Percentiles rank a stretch among this genome's conserved stretches.
Evolutionary conservation across 2,888 invertebrate genomes (phyloP).

Genomic region (Drosophila dives): DNA sequence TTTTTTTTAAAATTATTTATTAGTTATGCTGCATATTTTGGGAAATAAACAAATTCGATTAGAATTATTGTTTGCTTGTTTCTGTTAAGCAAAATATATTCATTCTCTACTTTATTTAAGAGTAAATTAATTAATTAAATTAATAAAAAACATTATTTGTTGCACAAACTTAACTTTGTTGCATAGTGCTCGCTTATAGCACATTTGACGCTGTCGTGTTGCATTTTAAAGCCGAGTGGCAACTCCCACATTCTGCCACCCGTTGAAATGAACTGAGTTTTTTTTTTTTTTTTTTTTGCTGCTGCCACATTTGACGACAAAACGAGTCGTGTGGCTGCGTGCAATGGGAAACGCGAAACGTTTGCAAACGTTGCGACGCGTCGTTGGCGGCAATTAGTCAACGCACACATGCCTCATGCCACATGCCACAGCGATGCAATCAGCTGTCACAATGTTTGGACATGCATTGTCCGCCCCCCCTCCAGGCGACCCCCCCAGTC

Average conservation of each 20-base stretch:
- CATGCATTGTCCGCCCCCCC: slow-evolving; percentile 14
- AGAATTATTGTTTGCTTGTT: neutral
- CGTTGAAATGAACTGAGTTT: slow-evolving; percentile 34
- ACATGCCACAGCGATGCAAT: slow-evolving; percentile 57
- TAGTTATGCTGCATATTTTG: neutral
- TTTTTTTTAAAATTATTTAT: no score
- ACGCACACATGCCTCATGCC: slow-evolving; percentile 24
- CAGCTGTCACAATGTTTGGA: slow-evolving; percentile 75
- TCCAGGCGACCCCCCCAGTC: slow-evolving; percentile 5
- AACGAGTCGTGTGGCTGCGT: slow-evolving; percentile 15
- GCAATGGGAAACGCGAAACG: slow-evolving; percentile 26
- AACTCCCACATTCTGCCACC: slow-evolving; percentile 23
- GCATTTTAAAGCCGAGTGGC: slow-evolving; percentile 16
- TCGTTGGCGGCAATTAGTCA: slow-evolving; percentile 60
- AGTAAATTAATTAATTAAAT: neutral
- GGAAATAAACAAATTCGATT: neutral
- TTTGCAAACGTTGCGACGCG: slow-evolving; percentile 35
- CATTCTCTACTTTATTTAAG: neutral
- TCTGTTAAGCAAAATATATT: neutral
- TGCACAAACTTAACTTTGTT: neutral
- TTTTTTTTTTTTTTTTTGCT: slow-evolving; percentile 17
- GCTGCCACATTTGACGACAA: neutral
- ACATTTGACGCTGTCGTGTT: slow-evolving; percentile 15
- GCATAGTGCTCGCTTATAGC: slow-evolving; percentile 30
- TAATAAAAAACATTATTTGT: no score